Evolutionary conservation across 2,888 invertebrate genomes (phyloP).

Genomic region (Dione juno): DNA sequence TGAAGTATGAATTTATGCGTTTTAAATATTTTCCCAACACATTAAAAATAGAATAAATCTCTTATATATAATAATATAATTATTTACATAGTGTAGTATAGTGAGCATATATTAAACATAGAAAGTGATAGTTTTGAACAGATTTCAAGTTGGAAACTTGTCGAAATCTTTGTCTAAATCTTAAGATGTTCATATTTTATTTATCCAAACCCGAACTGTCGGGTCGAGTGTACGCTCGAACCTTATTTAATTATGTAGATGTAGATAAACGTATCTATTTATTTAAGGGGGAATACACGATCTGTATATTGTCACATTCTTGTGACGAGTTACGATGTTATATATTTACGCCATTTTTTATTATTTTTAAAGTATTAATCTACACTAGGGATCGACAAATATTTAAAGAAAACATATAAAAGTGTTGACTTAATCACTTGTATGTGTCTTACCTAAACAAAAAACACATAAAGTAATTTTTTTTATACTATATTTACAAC

Average conservation of each 20-base stretch:
- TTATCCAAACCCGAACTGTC: constrained; percentile 45
- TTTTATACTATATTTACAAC: no score
- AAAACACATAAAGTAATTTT: no score
- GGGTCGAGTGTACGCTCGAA: constrained; percentile 44
- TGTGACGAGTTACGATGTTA: neutral
- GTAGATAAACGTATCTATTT: constrained; percentile 61
- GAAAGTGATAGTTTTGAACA: constrained; percentile 5
- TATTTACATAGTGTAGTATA: neutral
- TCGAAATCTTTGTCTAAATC: constrained; percentile 53
- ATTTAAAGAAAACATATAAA: no score
- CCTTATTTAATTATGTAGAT: constrained; percentile 71
- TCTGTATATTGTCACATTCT: constrained; percentile 19
- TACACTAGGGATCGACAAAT: no score
- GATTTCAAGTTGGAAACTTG: constrained; percentile 33
- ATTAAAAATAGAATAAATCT: no score
- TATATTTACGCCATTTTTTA: neutral
- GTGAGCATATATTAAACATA: neutral
- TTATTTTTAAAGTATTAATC: no score
- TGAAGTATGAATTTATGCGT: neutral
- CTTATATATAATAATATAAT: no score
- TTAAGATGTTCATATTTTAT: constrained; percentile 73
- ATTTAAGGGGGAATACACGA: constrained; percentile 55
- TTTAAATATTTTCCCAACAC: neutral
- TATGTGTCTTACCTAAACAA: no score
- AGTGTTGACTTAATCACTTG: no score